Evolutionary conservation across 2,797 vertebrate genomes (phyloP), one percentile per base, ranked within the genome.

Genomic region (Parauchenoglanis ngamensis): DNA sequence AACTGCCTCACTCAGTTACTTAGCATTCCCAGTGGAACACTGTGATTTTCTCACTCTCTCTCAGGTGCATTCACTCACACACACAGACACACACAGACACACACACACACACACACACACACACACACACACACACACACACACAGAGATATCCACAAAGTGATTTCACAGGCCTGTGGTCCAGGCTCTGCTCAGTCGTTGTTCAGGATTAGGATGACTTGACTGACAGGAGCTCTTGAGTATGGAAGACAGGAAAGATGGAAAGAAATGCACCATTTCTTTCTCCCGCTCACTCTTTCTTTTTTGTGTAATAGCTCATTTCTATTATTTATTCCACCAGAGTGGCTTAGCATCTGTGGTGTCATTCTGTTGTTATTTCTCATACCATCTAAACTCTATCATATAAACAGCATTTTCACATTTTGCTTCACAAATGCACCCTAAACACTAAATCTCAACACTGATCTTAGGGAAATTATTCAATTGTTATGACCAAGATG

Each of bases 101-200:
- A 44, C 68, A 44, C 68, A 72, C 63, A 67, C 63, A 67, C 65
- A 65, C 61, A 31, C 40, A 40, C 40, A 40, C 52, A 56, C 54
- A 54, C n/a, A 81, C 75, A 68, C 67, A 35, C 61, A 12, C 57
- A 49, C 52, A 84, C 77, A 67, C 88, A 88, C 72, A 89, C 72
- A 88, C 35, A 86, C 15, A 77, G 5, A 88, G 19, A 82, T 23
- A 85, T 89, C 87, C 81, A 86, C 80, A 56, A 85, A 86, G 86
- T 90, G 86, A 91, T 91, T 92, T 91, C 90, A 91, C 91, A 90
- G 90, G 84, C 81, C 87, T 89, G 86, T 89, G 88, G 90, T 83
- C 84, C 87, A 88, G 73, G 85, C 81, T 87, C 49, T 80, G 85
- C 85, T 90, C 46, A 82, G 85, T 84, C 49, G 85, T 75, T 88